Percentiles rank a stretch among this genome's conserved stretches.
These are phyloP conservation scores for Megalops atlanticus DNA, from an alignment of 2,113 vertebrate species.

Conservation along the genomic window DNA sequence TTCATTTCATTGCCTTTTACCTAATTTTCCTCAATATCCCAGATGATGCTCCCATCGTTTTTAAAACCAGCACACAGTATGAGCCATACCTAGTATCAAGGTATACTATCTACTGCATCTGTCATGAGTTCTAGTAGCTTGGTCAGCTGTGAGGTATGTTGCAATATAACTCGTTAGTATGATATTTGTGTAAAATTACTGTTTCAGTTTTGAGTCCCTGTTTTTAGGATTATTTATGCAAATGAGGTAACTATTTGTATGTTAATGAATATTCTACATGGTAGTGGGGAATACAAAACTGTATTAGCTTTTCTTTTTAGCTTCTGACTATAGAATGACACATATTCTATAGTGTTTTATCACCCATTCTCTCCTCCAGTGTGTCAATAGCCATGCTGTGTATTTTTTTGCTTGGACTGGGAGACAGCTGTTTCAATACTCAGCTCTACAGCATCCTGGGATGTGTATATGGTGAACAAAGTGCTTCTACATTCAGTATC, in stretches of 20 bases:
- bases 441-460: conserved; percentile 95
- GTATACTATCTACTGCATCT: conserved; percentile 52
- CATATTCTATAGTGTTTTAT: background rate
- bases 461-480: conserved; percentile 85
- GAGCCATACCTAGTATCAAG: conserved; percentile 82
- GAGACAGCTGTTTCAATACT: conserved; percentile 98
- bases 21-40: conserved; percentile 94
- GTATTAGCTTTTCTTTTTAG: background rate
- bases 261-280: too few species aligned
- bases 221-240: too few species aligned
- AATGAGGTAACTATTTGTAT: too few species aligned
- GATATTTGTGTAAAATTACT: background rate
- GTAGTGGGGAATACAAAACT: background rate
- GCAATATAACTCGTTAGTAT: background rate
- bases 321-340: background rate
- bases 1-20: conserved; percentile 93
- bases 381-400: conserved; percentile 87
- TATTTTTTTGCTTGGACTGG: conserved; percentile 91
- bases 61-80: conserved; percentile 73
- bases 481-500: conserved; percentile 89
- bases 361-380: conserved; percentile 61
- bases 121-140: too few species aligned
- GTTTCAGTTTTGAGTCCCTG: too few species aligned
- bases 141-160: background rate
- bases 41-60: conserved; percentile 83